Evolutionary conservation across 2,888 invertebrate genomes (phyloP), one percentile per base, ranked within the genome.

Genomic region (Agrochola lota): DNA sequence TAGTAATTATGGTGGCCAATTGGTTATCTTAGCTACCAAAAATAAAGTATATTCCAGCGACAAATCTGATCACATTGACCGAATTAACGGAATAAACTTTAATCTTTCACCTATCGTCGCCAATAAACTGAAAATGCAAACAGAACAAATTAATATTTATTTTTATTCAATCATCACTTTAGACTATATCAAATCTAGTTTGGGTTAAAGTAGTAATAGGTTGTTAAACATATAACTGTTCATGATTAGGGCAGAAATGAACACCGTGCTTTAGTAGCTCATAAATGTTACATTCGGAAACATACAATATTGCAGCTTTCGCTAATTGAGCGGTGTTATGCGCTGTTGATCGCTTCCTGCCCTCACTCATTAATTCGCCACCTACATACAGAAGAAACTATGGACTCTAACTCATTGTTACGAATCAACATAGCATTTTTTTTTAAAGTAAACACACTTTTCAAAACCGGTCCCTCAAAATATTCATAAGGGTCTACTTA

Each of bases 401-500:
- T 46, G 9, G 15, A 52, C n/a, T n/a, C 20, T 15, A 12, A 12
- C 43, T 46, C 12, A n/a, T 7, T 40, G 8, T n/a, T 9, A 23
- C 9, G 3, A 40, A 30, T 8, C 9, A 73, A 73, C 12, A 59
- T 1, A n/a, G 4, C 17, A 2, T 30, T 30, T 30, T 30, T 30
- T 30, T 30, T 30, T 30, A 2, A 40, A 4, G 17, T 11, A 7
- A n/a, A 7, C 20, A 59, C 43, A 17, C 9, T 46, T 59, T 40
- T 11, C 40, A 52, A 67, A 57, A 20, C 26, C n/a, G 1, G 2
- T 52, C 40, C 46, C 20, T 43, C 55, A 82, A 67, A 57, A 35
- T 59, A 67, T 70, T 49, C 59, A 59, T 68, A 69, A 71, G 43
- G n/a, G 69, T 52, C 35, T 66, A 72, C 55, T 77, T 77, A 60